Conservation (phyloP, 1,140 invertebrate genomes). For the Papilio glaucus region DNA sequence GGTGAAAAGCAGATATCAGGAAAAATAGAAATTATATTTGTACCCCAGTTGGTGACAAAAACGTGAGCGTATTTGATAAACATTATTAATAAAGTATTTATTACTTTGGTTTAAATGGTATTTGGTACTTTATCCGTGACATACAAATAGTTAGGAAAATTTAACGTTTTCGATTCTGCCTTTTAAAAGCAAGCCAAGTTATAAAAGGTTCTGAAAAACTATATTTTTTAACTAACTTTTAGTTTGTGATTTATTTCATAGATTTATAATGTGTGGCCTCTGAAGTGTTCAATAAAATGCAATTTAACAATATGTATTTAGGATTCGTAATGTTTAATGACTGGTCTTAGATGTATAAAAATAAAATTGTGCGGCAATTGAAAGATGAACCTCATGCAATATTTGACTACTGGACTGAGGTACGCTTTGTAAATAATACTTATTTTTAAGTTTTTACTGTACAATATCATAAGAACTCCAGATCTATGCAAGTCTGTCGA, state of each 20-base stretch:
- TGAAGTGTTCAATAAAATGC: slow-evolving; percentile 71
- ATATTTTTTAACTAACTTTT: background rate
- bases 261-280: slow-evolving; percentile 54
- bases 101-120: too few relatives aligned
- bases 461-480: slow-evolving; percentile 63
- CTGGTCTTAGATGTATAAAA: slow-evolving; percentile 66
- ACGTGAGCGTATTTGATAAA: too few relatives aligned
- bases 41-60: too few relatives aligned
- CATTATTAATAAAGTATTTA: too few relatives aligned
- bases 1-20: too few relatives aligned
- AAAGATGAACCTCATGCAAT: slow-evolving; percentile 59
- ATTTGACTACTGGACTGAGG: slow-evolving; percentile 57
- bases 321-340: slow-evolving; percentile 60
- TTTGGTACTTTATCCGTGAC: too few relatives aligned
- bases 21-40: too few relatives aligned
- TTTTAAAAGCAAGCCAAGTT: too few relatives aligned
- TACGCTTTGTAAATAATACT: slow-evolving; percentile 79
- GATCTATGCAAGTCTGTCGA: slow-evolving; percentile 41
- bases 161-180: too few relatives aligned
- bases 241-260: slow-evolving; percentile 28
- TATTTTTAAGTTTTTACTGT: slow-evolving; percentile 79
- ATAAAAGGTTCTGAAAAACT: background rate
- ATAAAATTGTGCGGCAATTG: slow-evolving; percentile 54
- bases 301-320: slow-evolving; percentile 58
- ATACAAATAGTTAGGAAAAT: too few relatives aligned